These are phyloP conservation scores for Psilopogon haemacephalus DNA, from an alignment of 2,113 vertebrate genomes.

Conservation along the genomic window DNA sequence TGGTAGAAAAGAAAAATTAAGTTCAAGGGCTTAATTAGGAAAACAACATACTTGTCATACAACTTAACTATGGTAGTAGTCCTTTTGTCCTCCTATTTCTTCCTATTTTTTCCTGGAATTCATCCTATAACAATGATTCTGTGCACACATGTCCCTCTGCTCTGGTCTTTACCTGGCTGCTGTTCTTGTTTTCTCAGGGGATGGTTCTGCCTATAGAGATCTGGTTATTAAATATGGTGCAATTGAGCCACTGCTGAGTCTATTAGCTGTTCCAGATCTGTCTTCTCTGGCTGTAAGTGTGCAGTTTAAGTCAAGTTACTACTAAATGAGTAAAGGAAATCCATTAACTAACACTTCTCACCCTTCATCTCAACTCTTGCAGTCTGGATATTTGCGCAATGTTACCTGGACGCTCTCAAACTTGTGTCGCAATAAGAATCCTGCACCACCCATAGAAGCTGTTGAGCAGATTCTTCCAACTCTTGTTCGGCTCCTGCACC, in stretches of 20 bases:
- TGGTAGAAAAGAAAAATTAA: neutral
- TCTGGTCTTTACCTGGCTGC: neutral
- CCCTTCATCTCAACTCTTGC: neutral
- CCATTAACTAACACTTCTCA: neutral
- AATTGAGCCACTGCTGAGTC: conserved; percentile 79
- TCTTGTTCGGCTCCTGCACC: conserved; percentile 81
- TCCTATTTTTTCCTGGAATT: neutral
- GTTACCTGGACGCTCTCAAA: conserved; percentile 96
- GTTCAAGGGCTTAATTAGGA: neutral
- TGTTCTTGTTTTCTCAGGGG: conserved; percentile 74
- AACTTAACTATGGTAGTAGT: neutral
- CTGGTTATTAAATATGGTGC: conserved; percentile 90
- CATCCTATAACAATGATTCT: neutral
- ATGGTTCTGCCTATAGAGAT: conserved; percentile 87
- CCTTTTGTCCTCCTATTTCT: neutral
- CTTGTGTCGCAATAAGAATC: conserved; percentile 98
- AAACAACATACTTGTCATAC: neutral
- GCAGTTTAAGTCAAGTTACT: neutral
- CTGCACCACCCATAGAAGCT: conserved; percentile 86
- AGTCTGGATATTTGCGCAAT: conserved; percentile 91
- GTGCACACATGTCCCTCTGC: fast-evolving
- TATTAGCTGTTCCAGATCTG: conserved; percentile 83
- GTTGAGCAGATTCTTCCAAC: conserved; percentile 88
- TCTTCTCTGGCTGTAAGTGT: conserved; percentile 85
- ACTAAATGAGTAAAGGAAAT: neutral